These are phyloP conservation scores for Myotis findleyi DNA, from an alignment of 2,797 vertebrate genomes.

Conservation along the genomic window DNA sequence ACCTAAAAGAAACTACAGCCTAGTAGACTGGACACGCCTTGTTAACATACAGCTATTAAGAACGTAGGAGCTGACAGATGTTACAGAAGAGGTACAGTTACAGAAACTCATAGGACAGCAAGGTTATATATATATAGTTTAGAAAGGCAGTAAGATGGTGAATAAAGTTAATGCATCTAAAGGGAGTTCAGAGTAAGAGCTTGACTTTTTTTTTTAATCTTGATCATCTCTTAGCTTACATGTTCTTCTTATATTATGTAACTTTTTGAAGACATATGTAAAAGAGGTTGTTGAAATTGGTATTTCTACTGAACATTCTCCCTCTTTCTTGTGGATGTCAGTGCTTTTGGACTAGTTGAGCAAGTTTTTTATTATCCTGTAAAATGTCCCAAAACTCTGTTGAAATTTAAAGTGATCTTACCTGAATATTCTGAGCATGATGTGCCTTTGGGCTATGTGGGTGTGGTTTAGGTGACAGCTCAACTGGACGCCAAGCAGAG, in stretches of 20 bases:
- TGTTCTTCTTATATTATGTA: not conserved
- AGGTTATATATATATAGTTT: not conserved
- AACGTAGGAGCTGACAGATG: not conserved
- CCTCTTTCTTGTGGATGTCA: not conserved
- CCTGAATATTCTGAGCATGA: not conserved
- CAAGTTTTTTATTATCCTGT: constrained; percentile 17
- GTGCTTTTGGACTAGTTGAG: not conserved
- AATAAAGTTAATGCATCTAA: not conserved
- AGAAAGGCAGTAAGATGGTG: not conserved
- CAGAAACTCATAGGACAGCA: not conserved
- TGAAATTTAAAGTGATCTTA: not conserved
- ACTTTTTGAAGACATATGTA: not conserved
- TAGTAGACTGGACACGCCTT: not conserved
- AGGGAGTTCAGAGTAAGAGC: not conserved
- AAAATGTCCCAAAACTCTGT: not conserved
- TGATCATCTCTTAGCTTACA: not conserved
- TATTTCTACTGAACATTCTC: not conserved
- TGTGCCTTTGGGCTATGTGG: not conserved
- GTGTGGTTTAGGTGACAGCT: constrained; percentile 22
- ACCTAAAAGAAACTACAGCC: not conserved
- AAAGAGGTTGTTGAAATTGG: not conserved
- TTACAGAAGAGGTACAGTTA: not conserved
- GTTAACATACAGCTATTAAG: not conserved
- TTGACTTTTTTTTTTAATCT: not conserved
- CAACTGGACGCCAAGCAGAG: not conserved